Evolutionary conservation across 2,113 vertebrate species (phyloP).

Genomic region (Marmota monax): DNA sequence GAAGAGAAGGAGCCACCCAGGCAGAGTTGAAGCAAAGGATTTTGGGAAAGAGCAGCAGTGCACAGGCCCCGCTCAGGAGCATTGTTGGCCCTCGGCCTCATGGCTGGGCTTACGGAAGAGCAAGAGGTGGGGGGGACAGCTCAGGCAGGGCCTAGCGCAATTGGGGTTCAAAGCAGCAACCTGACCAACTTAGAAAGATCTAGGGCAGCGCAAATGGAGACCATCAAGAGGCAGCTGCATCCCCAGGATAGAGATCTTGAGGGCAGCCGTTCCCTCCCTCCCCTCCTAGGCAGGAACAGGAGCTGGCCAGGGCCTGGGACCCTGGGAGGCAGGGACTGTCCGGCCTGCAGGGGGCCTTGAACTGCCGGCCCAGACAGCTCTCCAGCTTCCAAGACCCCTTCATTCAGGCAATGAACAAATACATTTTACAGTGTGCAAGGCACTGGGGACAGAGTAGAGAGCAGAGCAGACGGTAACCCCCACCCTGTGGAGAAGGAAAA

Average conservation of each 20-base stretch:
- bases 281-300: not conserved
- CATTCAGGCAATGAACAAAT: not conserved
- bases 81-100: accelerated
- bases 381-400: not conserved
- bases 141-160: not conserved
- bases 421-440: accelerated
- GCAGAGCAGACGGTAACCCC: not conserved
- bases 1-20: not conserved
- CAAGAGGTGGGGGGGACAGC: not conserved
- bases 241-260: not conserved
- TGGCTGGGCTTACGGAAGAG: not conserved
- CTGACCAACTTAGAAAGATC: not conserved
- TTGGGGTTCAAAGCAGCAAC: too few species aligned
- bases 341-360: not conserved
- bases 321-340: accelerated
- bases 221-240: not conserved
- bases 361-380: accelerated
- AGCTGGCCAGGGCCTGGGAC: not conserved
- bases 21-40: too few species aligned
- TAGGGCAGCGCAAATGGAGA: not conserved
- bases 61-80: not conserved
- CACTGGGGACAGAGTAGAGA: not conserved
- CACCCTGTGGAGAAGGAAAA: accelerated
- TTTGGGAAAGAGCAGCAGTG: not conserved
- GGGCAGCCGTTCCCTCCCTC: not conserved